These are phyloP conservation scores for Andricus grossulariae DNA, from an alignment of 1,140 invertebrate genomes.

Conservation along the genomic window DNA sequence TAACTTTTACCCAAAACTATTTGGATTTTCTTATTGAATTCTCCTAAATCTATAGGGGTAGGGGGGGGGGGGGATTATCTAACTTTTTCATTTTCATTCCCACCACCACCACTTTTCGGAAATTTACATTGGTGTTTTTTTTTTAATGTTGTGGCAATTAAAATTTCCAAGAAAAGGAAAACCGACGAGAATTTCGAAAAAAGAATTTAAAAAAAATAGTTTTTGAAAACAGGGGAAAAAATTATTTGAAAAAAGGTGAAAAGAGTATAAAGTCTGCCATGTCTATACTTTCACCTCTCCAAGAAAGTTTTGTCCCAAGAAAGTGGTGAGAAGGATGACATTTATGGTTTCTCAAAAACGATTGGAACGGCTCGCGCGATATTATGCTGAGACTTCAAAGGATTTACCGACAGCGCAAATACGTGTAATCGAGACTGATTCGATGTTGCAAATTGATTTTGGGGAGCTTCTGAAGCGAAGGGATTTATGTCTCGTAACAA, in stretches of 20 bases:
- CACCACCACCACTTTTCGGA: too few relatives aligned
- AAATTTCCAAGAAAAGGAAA: too few relatives aligned
- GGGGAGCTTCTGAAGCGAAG: conserved; percentile 13
- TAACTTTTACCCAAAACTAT: too few relatives aligned
- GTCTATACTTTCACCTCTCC: conserved; percentile 5
- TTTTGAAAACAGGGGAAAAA: background rate
- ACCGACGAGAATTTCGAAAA: too few relatives aligned
- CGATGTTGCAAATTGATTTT: conserved; percentile 1
- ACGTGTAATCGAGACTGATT: background rate
- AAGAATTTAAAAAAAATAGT: too few relatives aligned
- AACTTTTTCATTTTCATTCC: too few relatives aligned
- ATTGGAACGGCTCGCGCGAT: background rate
- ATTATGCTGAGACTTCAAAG: background rate
- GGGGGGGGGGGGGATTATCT: too few relatives aligned
- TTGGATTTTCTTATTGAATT: too few relatives aligned
- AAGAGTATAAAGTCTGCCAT: background rate
- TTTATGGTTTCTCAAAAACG: conserved; percentile 10
- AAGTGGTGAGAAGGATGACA: background rate
- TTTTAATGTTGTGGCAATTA: too few relatives aligned
- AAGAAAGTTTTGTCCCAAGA: background rate
- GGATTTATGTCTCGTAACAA: conserved; percentile 13
- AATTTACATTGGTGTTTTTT: too few relatives aligned
- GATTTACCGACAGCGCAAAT: background rate
- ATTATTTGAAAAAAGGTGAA: background rate
- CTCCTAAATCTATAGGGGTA: too few relatives aligned